phyloP scores from a whole-genome alignment of 2,113 vertebrate species.

The Oplegnathus fasciatus region DNA sequence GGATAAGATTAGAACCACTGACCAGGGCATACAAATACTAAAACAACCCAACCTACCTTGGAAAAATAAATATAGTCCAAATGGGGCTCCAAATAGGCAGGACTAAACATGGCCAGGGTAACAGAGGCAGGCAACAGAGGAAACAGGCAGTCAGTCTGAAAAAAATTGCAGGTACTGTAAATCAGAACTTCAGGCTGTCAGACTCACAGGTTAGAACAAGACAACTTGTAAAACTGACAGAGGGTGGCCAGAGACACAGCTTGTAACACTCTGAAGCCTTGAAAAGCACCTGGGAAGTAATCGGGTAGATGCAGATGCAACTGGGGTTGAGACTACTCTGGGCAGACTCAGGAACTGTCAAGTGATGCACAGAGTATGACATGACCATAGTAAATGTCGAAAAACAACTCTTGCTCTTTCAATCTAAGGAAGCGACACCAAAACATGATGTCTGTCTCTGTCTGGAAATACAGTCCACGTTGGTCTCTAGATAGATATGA shows the following conservation, averaged over 20 bases:
- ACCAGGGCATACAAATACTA: neutral
- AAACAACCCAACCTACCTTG: neutral
- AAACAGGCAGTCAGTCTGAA: neutral
- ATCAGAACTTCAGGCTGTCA: conserved; percentile 23
- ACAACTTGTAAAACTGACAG: conserved; percentile 26
- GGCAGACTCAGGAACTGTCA: conserved; percentile 13
- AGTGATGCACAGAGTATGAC: conserved; percentile 7
- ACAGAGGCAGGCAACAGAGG: neutral
- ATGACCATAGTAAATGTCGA: neutral
- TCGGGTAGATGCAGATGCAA: conserved; percentile 41
- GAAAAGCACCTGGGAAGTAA: conserved; percentile 29
- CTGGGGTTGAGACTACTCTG: conserved; percentile 22
- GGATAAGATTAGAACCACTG: neutral
- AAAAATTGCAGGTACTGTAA: neutral
- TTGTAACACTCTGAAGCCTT: neutral
- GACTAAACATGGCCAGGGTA: neutral
- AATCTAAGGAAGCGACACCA: neutral
- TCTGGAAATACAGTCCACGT: neutral
- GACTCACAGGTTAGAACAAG: conserved; percentile 15
- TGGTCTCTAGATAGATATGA: neutral
- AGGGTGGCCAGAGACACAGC: conserved; percentile 16
- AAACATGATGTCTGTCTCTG: neutral
- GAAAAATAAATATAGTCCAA: neutral
- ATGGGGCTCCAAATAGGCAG: neutral
- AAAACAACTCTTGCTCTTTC: conserved; percentile 8